These are phyloP conservation scores for Myopa testacea DNA, from an alignment of 2,888 invertebrate species.

Conservation along the genomic window DNA sequence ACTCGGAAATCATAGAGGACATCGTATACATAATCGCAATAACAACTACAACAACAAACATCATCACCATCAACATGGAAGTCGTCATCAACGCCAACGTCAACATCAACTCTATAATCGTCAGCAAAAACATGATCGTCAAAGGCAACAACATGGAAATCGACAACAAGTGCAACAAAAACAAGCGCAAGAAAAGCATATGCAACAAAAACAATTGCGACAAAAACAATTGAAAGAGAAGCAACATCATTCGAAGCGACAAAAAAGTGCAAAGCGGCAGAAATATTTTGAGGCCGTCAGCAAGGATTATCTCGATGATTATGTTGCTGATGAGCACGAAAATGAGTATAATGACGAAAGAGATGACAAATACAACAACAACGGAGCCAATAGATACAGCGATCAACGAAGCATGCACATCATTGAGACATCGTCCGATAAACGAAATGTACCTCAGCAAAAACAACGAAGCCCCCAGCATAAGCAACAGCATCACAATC, in stretches of 20 bases:
- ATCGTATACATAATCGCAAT: background rate
- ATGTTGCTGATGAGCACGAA: constrained; percentile 13
- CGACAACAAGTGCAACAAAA: constrained; percentile 39
- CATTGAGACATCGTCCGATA: background rate
- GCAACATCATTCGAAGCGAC: background rate
- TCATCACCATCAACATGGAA: background rate
- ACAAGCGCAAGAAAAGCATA: constrained; percentile 38
- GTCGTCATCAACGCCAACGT: background rate
- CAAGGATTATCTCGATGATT: constrained; percentile 13
- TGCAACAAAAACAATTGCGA: constrained; percentile 41
- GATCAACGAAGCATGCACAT: constrained; percentile 10
- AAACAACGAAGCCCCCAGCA: constrained; percentile 33
- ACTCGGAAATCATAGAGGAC: background rate
- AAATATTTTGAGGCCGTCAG: background rate
- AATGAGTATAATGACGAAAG: background rate
- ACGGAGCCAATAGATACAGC: constrained; percentile 22
- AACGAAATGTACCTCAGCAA: background rate
- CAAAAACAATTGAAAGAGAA: constrained; percentile 32
- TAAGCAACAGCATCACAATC: constrained; percentile 32
- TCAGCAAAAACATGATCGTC: constrained; percentile 33
- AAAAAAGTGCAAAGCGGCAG: background rate
- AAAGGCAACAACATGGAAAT: constrained; percentile 38
- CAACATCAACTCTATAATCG: constrained; percentile 10
- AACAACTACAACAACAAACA: background rate
- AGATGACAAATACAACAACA: constrained; percentile 24